Base-by-base conservation (phyloP, 1,140 invertebrate genomes). In the Centruroides sculpturatus region DNA sequence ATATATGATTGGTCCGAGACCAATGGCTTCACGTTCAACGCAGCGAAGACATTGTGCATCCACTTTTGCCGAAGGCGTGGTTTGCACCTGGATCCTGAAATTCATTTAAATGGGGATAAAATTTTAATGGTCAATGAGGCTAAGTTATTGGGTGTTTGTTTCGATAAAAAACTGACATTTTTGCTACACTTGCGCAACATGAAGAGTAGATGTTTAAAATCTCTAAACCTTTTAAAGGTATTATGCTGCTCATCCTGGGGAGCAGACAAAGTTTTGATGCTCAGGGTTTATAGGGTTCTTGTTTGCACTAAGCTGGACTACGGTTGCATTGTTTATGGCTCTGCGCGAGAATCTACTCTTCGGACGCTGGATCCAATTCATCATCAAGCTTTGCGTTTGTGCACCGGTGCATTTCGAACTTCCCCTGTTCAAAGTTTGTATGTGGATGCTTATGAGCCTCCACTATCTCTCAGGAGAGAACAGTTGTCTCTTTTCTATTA, bases 271-370 rank as follows among this genome's bases (percentile, higher is more conserved):
- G n/a, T 23, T 11, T 46, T 3, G 3, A 7, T 47, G 12, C 8
- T 60, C 1, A 34, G 6, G 48, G 11, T 55, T 46, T 60, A 65
- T 55, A 1, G 47, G 59, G 36, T 41, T 35, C 12, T 63, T 3
- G 63, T 67, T 35, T 35, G 51, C 13, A 46, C 52, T 1, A 60
- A 63, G 57, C 23, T 67, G 0, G 59, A 63, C 35, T 64, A 62
- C 35, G 60, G 63, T 10, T 23, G 36, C 34, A 55, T 55, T 12
- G 11, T 63, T 1, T 61, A 61, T 56, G 62, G 51, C 12, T 61
- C 62, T 5, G 62, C 59, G 11, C 34, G 10, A 35, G 6, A 6
- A 13, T 55, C 7, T 12, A 10, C 10, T 35, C n/a, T 10, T 4
- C 34, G 36, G 23, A 6, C 11, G 7, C 35, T 55, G 5, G 54